Evolutionary conservation across 2,888 invertebrate genomes (phyloP), one percentile per base, ranked within the genome.

Genomic region (Muscina levida): DNA sequence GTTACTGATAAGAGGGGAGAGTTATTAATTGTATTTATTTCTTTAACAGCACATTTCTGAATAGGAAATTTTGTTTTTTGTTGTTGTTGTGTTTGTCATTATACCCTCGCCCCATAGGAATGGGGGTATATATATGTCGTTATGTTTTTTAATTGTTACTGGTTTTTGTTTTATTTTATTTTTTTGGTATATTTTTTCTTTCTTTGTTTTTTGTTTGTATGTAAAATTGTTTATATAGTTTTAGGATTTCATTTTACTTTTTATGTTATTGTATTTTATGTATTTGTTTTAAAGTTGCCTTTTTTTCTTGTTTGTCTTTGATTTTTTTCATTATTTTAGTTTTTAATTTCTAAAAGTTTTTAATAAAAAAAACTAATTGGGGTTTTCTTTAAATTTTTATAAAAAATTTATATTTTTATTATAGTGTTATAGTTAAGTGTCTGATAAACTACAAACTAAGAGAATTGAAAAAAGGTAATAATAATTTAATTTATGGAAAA

Each of bases 361-460:
- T n/a, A n/a, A n/a, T n/a, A n/a, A n/a, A n/a, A n/a, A n/a, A n/a
- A n/a, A n/a, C n/a, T 15, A 15, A 17, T 46, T 78, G 24, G 66
- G 57, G 26, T 51, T 24, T 68, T 59, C 19, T 59, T 26, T 67
- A 59, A 26, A 8, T 48, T 70, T 59, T 67, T 75, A 71, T 79
- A 72, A 77, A 80, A 77, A 57, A 75, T 46, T 62, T 73, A 72
- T 74, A 48, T 24, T 46, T 70, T 51, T 67, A 42, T 31, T 65
- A 56, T 57, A 5, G 31, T 31, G 31, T 31, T 57, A 19, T 2
- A 31, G 51, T 59, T 57, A 19, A n/a, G 46, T 76, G 53, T 70
- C 62, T 31, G 31, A 31, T 76, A 73, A 77, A 77, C 80, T 80
- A 80, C 73, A 70, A 80, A 77, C 77, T 81, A 77, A 8, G 31